These are phyloP conservation scores for Temnothorax rugatulus DNA, from an alignment of 2,888 invertebrate species.

Conservation along the genomic window DNA sequence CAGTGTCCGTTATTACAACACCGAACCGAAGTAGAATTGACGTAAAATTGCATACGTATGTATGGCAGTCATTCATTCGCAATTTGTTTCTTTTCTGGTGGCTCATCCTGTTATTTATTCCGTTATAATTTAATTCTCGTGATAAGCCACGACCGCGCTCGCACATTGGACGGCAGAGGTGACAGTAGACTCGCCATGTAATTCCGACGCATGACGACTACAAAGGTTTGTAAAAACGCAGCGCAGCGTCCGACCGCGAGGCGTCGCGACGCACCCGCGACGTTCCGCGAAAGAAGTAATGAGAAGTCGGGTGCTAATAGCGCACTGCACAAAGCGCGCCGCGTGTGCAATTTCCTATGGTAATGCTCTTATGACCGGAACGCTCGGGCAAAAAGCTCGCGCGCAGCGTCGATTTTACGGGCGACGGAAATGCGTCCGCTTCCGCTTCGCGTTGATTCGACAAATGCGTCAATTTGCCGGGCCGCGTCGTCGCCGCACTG, in stretches of 20 bases:
- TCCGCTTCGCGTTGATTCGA: constrained; percentile 45
- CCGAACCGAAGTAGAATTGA: background rate
- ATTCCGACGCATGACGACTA: constrained; percentile 30
- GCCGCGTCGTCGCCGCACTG: background rate
- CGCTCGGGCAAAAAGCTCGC: constrained; percentile 28
- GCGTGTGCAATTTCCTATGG: constrained; percentile 39
- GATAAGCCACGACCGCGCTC: constrained; percentile 12
- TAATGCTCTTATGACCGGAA: constrained; percentile 19
- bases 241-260: background rate
- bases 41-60: constrained; percentile 17
- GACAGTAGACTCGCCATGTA: constrained; percentile 15
- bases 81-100: constrained; percentile 9
- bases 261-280: constrained; percentile 36
- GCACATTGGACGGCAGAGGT: background rate
- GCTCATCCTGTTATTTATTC: constrained; percentile 7
- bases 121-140: constrained; percentile 14
- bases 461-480: constrained; percentile 50
- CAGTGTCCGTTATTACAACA: background rate
- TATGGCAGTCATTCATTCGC: background rate
- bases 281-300: constrained; percentile 52
- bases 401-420: constrained; percentile 27
- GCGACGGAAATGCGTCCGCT: constrained; percentile 46
- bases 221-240: constrained; percentile 31
- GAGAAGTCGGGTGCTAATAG: constrained; percentile 48
- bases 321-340: constrained; percentile 37